Evolutionary conservation across 2,113 vertebrate species (phyloP).

Genomic region (Pipra filicauda): DNA sequence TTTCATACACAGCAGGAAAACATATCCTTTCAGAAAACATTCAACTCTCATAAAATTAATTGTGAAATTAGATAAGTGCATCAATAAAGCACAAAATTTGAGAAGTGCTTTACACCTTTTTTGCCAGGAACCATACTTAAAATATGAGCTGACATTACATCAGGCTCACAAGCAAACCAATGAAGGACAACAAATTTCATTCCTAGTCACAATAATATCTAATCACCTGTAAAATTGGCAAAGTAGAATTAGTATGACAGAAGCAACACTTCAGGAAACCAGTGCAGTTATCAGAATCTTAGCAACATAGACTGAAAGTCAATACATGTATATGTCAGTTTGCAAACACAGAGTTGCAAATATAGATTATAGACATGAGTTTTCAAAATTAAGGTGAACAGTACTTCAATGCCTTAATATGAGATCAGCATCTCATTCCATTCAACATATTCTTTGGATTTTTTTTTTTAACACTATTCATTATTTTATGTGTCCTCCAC

Average conservation of each 20-base stretch:
- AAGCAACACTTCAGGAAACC: not conserved
- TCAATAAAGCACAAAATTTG: not conserved
- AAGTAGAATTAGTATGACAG: not conserved
- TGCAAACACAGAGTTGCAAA: not conserved
- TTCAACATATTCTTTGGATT: not conserved
- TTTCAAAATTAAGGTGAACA: not conserved
- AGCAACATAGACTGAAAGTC: not conserved
- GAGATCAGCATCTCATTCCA: not conserved
- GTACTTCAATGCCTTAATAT: not conserved
- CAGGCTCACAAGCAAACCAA: not conserved
- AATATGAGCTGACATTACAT: not conserved
- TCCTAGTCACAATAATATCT: not conserved
- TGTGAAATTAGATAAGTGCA: not conserved
- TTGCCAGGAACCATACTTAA: not conserved
- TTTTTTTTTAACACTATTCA: not conserved
- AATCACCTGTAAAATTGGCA: not conserved
- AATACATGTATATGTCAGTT: not conserved
- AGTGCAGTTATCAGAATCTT: not conserved
- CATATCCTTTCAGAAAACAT: not conserved
- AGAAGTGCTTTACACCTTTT: not conserved
- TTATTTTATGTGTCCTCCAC: not conserved
- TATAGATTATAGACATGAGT: fast-evolving
- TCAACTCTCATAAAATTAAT: not conserved
- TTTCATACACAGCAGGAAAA: not conserved
- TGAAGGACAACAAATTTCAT: not conserved